Conservation (phyloP, 1,140 invertebrate genomes). For the Neodiprion fabricii region DNA sequence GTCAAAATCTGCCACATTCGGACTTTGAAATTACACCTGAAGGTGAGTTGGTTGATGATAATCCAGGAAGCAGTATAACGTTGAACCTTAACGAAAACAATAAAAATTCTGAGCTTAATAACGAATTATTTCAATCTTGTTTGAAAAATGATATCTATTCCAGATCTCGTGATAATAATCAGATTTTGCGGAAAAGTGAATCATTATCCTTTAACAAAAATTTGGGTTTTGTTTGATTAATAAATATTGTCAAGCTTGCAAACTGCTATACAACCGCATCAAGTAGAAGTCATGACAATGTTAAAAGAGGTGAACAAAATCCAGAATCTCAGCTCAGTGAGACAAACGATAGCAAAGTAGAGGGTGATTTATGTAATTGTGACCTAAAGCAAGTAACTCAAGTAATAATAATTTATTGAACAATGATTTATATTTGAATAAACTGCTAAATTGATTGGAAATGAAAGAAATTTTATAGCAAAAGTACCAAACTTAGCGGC, state of each 20-base stretch:
- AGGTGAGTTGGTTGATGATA: too few species aligned
- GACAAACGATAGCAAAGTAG: neutral
- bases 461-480: constrained; percentile 25
- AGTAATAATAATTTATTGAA: neutral
- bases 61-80: too few species aligned
- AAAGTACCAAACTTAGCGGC: neutral
- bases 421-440: neutral
- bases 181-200: neutral
- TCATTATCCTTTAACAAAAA: neutral
- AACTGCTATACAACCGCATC: neutral
- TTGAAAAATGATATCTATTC: neutral
- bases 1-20: too few species aligned
- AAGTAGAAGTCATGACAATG: neutral
- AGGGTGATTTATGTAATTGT: neutral
- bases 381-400: neutral
- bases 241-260: neutral
- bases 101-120: too few species aligned
- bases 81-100: too few species aligned
- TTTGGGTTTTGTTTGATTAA: neutral
- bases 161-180: neutral
- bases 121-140: too few species aligned
- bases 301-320: neutral
- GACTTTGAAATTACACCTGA: too few species aligned
- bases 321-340: neutral
- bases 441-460: constrained; percentile 24